Evolutionary conservation across 92 coral and sea anemone genomes (phyloP), one percentile per base, ranked within the genome.

Genomic region (Bergia sp.): DNA sequence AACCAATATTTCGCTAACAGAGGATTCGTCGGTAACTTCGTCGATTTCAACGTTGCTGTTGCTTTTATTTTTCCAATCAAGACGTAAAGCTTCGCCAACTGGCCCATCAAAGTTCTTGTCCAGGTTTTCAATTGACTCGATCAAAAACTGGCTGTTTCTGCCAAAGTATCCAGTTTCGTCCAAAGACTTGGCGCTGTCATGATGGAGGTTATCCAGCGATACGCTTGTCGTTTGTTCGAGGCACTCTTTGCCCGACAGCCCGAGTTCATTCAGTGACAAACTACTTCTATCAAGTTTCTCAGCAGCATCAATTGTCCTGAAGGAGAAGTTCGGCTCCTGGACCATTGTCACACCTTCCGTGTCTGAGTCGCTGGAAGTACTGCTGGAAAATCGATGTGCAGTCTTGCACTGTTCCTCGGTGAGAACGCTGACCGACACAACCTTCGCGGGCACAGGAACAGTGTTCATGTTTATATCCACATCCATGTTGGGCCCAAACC

Each of bases 261-360:
- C 87, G 12, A 67, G 47, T 73, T 84, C 87, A 84, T 84, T 84
- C 79, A 84, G 38, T 15, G 87, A 84, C 38, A 84, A 73, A 84
- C 87, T 76, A 43, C 87, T 84, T 37, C 66, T 71, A 75, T 84
- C 45, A 69, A 47, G 50, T 41, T 92, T 96, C 72, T 94, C 93
- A 50, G 94, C 91, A 37, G 98, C 98, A 55, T 83, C 92, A 44
- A 96, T 94, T 21, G 98, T 95, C 78, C 94, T 89, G 93, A 95
- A 95, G 11, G 95, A 88, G 86, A 92, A 94, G 37, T 91, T 89
- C 2, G 98, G 98, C 42, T 88, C 91, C 94, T 95, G 94, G 7
- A 94, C 97, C 92, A 95, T 92, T 11, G 91, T 88, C 5, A 95
- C 93, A 77, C 98, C 94, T 88, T 95, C 98, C 2, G 96, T 96